Conservation (phyloP, 2,113 vertebrate genomes). For the Corythornis cristatus region DNA sequence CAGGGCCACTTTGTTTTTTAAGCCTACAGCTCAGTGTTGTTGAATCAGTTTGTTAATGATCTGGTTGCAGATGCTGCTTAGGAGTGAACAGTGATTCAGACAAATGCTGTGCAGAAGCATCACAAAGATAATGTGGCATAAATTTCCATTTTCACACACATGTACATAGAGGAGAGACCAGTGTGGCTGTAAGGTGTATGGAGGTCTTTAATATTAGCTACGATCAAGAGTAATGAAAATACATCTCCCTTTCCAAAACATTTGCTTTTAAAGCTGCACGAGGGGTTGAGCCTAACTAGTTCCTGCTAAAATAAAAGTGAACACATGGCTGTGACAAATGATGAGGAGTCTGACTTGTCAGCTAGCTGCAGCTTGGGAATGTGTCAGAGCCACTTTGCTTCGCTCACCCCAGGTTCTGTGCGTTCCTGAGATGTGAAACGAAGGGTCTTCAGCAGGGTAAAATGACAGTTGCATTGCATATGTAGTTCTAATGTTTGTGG, state of each 20-base stretch:
- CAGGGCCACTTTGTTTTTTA: background rate
- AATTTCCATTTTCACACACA: background rate
- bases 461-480: background rate
- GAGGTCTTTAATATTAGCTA: background rate
- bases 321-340: slow-evolving; percentile 32
- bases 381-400: background rate
- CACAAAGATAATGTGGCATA: background rate
- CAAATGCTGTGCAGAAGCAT: background rate
- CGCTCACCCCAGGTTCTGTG: background rate
- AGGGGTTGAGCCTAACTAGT: background rate
- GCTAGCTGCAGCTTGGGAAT: background rate
- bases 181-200: background rate
- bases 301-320: slow-evolving; percentile 24
- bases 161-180: background rate
- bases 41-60: background rate
- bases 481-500: background rate
- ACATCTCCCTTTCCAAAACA: background rate
- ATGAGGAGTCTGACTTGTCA: slow-evolving; percentile 33
- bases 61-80: background rate
- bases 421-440: background rate
- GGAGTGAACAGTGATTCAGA: background rate
- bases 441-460: background rate
- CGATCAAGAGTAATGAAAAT: background rate
- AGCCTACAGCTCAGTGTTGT: rapidly evolving
- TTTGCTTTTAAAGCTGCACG: background rate